phyloP scores from a whole-genome alignment of 2,113 vertebrate genomes.

The Sitta europaea region DNA sequence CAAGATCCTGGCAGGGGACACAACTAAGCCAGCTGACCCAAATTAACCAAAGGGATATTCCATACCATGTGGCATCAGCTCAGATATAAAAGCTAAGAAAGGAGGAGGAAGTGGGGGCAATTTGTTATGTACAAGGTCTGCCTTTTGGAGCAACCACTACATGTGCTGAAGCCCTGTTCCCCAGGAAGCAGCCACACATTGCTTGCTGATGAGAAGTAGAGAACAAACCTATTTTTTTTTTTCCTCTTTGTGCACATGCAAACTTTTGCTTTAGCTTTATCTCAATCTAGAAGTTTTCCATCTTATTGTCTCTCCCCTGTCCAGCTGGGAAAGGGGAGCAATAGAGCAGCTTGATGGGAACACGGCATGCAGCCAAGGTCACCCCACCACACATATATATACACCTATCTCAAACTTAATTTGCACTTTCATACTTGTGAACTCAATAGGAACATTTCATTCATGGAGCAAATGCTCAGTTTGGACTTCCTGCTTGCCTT shows the following conservation, averaged over 20 bases:
- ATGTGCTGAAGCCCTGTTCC: rapidly evolving
- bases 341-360: neutral
- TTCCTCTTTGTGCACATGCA: rapidly evolving
- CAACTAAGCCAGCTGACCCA: neutral
- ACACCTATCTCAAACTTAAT: neutral
- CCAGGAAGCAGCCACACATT: neutral
- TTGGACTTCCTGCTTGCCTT: neutral
- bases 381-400: neutral
- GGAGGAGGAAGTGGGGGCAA: neutral
- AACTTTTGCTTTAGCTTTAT: neutral
- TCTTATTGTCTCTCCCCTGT: neutral
- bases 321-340: neutral
- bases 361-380: neutral
- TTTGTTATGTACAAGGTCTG: neutral
- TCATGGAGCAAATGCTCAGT: neutral
- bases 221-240: neutral
- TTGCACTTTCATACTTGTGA: neutral
- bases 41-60: neutral
- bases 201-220: neutral
- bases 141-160: neutral
- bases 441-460: neutral
- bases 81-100: neutral
- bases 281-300: neutral
- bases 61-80: neutral
- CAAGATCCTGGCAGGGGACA: neutral